Conservation (phyloP, 2,888 invertebrate species). For the Xanthia togata region DNA sequence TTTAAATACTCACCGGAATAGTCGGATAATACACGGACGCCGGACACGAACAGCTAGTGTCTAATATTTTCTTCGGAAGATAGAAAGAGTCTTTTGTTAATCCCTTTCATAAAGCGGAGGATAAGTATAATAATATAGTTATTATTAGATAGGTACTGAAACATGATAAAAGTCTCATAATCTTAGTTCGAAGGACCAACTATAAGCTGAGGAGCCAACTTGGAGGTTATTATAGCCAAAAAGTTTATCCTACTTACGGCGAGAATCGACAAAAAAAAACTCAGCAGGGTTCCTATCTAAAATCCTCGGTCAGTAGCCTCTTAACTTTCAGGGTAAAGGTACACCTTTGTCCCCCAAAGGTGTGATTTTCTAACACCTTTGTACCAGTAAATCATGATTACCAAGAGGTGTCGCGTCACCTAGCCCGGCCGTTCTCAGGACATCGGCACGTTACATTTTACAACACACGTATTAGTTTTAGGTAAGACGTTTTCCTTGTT, state of each 20-base stretch:
- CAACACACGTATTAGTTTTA: slow-evolving; percentile 20
- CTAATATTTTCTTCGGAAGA: neutral
- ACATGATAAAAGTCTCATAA: neutral
- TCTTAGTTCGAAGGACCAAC: neutral
- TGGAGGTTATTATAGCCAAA: slow-evolving; percentile 18
- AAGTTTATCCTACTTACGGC: neutral
- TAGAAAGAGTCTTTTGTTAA: neutral
- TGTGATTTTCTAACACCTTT: slow-evolving; percentile 22
- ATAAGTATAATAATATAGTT: neutral
- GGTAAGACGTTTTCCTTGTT: slow-evolving; percentile 44
- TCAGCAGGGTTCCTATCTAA: too few species aligned
- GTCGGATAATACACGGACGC: too few species aligned
- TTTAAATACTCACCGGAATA: too few species aligned
- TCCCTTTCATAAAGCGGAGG: neutral
- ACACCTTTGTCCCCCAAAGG: slow-evolving; percentile 16
- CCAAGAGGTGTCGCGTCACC: slow-evolving; percentile 37
- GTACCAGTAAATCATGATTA: slow-evolving; percentile 57
- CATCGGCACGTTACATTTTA: slow-evolving; percentile 26
- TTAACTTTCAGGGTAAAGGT: neutral
- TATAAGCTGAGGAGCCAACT: neutral
- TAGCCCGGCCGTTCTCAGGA: neutral
- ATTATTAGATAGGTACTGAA: neutral
- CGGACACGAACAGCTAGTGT: too few species aligned
- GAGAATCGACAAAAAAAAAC: neutral
- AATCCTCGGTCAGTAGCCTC: neutral